Percentiles rank a stretch among this genome's conserved stretches.
These are phyloP conservation scores for Globodera rostochiensis DNA, from an alignment of 1,140 invertebrate genomes.

Conservation along the genomic window DNA sequence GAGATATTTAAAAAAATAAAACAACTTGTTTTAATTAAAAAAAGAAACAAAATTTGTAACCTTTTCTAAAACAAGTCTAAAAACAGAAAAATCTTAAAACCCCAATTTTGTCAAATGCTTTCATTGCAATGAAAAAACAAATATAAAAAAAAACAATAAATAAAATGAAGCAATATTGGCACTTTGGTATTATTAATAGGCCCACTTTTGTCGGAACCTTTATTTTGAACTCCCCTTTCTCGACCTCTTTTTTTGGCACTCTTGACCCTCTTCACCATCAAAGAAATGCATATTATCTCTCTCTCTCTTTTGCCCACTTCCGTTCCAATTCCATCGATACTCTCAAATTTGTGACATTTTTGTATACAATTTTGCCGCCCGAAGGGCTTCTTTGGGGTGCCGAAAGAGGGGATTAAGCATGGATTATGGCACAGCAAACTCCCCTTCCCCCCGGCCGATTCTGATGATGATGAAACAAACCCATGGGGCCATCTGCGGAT, in stretches of 20 bases:
- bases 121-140: too few species aligned
- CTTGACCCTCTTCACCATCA: conserved; percentile 15
- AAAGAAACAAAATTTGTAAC: too few species aligned
- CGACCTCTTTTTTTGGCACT: neutral
- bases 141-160: too few species aligned
- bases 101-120: too few species aligned
- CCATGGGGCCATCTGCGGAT: neutral
- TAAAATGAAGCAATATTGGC: too few species aligned
- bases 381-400: conserved; percentile 3
- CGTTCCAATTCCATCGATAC: neutral
- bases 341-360: neutral
- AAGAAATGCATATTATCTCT: neutral
- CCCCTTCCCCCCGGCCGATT: neutral
- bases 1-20: conserved; percentile 3
- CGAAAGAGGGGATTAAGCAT: conserved; percentile 4
- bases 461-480: neutral
- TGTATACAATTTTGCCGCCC: neutral
- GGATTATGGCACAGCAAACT: neutral
- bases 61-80: too few species aligned
- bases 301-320: neutral
- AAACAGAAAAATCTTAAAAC: too few species aligned
- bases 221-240: too few species aligned
- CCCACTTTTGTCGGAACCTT: too few species aligned
- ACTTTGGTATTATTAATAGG: too few species aligned
- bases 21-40: too few species aligned